A percentile compares a stretch with the other conserved stretches of the same genome.
Evolutionary conservation across 1,140 invertebrate species (phyloP).

Genomic region (Scaptodrosophila lebanonensis): DNA sequence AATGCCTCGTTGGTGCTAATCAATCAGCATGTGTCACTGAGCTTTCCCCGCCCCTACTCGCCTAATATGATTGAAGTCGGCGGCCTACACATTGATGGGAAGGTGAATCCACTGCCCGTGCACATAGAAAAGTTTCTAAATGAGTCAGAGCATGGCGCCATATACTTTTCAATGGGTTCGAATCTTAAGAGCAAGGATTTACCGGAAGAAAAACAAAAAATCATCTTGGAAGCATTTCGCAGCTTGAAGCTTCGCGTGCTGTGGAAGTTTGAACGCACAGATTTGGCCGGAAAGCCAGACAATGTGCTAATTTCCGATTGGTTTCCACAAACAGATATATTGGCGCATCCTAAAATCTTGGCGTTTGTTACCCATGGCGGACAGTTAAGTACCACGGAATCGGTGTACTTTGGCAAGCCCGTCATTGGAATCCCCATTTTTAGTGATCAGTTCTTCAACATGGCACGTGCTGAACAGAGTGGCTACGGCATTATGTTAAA

Average conservation of each 20-base stretch:
- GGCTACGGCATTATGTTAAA: slow-evolving; percentile 51
- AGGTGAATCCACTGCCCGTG: slow-evolving; percentile 60
- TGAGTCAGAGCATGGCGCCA: slow-evolving; percentile 78
- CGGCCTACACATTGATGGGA: slow-evolving; percentile 76
- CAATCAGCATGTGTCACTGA: slow-evolving; percentile 77
- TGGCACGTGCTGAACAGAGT: slow-evolving; percentile 35
- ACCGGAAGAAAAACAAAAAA: slow-evolving; percentile 72
- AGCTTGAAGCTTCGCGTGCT: slow-evolving; percentile 79
- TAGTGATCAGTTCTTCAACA: slow-evolving; percentile 78
- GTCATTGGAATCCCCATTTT: slow-evolving; percentile 81
- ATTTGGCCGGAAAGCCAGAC: slow-evolving; percentile 77
- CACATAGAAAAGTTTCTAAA: slow-evolving; percentile 63
- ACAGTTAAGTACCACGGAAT: slow-evolving; percentile 80
- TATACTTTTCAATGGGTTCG: slow-evolving; percentile 80
- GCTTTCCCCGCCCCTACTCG: slow-evolving; percentile 73
- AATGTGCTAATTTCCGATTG: slow-evolving; percentile 81
- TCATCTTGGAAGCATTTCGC: slow-evolving; percentile 78
- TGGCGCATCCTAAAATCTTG: slow-evolving; percentile 80
- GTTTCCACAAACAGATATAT: slow-evolving; percentile 82
- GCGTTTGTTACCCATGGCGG: slow-evolving; percentile 82
- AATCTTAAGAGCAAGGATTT: slow-evolving; percentile 61
- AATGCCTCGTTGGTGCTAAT: slow-evolving; percentile 79
- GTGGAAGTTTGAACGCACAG: slow-evolving; percentile 81
- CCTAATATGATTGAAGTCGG: slow-evolving; percentile 78
- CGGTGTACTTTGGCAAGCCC: slow-evolving; percentile 80